A percentile compares a stretch with the other conserved stretches of the same genome.
These are phyloP conservation scores for Ips typographus DNA, from an alignment of 1,140 invertebrate species.

Conservation along the genomic window DNA sequence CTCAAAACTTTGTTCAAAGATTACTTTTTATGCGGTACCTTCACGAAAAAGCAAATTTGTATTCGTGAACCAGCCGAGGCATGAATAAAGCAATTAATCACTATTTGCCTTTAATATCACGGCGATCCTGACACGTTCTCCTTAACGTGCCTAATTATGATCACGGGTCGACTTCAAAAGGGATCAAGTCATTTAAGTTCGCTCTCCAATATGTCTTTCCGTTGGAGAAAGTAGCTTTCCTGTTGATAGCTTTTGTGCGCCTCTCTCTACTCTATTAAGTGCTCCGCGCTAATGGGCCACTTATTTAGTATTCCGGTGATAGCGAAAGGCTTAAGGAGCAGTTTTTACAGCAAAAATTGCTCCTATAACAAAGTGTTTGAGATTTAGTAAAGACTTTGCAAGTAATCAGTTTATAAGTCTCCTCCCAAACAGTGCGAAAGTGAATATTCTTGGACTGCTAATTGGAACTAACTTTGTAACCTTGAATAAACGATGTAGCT, in stretches of 20 bases:
- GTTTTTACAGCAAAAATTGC: constrained; percentile 3
- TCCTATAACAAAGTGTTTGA: neutral
- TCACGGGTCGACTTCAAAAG: constrained; percentile 19
- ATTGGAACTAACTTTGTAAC: too few species aligned
- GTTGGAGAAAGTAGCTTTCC: constrained; percentile 16
- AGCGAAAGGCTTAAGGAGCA: neutral
- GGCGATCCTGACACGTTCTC: constrained; percentile 30
- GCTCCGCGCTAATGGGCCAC: constrained; percentile 11
- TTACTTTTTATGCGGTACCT: too few species aligned
- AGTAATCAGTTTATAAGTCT: too few species aligned
- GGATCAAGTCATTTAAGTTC: constrained; percentile 32
- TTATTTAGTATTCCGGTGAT: constrained; percentile 8
- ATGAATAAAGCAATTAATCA: constrained; percentile 24
- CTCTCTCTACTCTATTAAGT: constrained; percentile 10
- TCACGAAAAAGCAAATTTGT: too few species aligned
- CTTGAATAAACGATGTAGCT: too few species aligned
- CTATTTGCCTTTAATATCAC: constrained; percentile 28
- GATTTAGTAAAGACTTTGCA: too few species aligned
- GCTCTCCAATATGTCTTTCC: constrained; percentile 15
- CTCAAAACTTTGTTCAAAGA: too few species aligned
- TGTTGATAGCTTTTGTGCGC: constrained; percentile 15
- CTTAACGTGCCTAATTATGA: constrained; percentile 18
- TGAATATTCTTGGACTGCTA: too few species aligned
- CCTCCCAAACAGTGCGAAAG: too few species aligned
- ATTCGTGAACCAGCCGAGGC: too few species aligned